A percentile compares a stretch with the other conserved stretches of the same genome.
phyloP scores from a whole-genome alignment of 2,888 invertebrate species.

The Plebejus argus region DNA sequence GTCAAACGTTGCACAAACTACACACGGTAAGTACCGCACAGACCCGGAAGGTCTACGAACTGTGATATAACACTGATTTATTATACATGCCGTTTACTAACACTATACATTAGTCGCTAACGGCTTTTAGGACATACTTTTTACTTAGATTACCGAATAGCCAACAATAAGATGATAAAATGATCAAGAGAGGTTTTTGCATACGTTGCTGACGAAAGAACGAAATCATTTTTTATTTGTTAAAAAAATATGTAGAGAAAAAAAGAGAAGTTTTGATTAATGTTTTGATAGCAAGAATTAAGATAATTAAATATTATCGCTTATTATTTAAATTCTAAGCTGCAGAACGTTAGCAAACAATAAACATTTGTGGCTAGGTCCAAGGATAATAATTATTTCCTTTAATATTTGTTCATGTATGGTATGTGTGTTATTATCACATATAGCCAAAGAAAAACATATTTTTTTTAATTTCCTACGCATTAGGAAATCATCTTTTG shows the following conservation, averaged over 20 bases:
- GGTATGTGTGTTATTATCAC: neutral
- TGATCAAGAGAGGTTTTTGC: neutral
- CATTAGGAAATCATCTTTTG: neutral
- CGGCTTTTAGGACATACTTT: neutral
- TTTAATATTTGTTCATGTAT: neutral
- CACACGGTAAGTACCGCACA: neutral
- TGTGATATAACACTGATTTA: constrained; percentile 14
- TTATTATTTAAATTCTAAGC: neutral
- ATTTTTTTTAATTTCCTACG: neutral
- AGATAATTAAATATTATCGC: too few species aligned
- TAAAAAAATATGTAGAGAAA: too few species aligned
- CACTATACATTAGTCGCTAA: neutral
- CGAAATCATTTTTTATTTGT: too few species aligned
- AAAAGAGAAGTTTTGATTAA: too few species aligned
- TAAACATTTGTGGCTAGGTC: neutral
- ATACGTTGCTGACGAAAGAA: neutral
- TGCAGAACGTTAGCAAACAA: neutral
- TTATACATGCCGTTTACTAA: neutral
- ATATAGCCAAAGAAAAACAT: neutral
- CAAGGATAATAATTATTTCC: neutral
- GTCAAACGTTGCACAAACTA: neutral
- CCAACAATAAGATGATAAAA: neutral
- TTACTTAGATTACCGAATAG: neutral
- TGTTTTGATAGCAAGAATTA: too few species aligned
- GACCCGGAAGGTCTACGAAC: constrained; percentile 12